Percentiles rank a stretch among this genome's conserved stretches.
phyloP scores from a whole-genome alignment of 2,888 invertebrate species.

The Tenthredo mesomela region DNA sequence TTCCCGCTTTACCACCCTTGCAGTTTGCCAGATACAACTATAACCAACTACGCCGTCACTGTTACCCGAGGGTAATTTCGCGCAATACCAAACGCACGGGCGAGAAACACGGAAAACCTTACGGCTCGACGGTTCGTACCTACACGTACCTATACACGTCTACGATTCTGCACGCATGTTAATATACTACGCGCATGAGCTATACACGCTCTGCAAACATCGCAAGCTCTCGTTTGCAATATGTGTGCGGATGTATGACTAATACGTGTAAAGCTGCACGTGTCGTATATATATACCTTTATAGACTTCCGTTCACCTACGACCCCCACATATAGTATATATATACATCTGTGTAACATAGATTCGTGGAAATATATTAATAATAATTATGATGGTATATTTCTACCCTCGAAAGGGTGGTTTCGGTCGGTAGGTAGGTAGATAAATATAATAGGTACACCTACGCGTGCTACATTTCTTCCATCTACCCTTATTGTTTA shows the following conservation, averaged over 20 bases:
- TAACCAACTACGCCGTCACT: not conserved
- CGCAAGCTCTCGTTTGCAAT: not conserved
- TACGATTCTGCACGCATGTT: slow-evolving; percentile 6
- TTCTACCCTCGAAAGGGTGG: not conserved
- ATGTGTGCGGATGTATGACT: not conserved
- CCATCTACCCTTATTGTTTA: not conserved
- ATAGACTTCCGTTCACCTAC: not conserved
- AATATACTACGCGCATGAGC: not conserved
- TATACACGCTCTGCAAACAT: not conserved
- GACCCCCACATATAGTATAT: not conserved
- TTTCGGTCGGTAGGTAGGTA: not conserved
- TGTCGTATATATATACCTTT: slow-evolving; percentile 4
- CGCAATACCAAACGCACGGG: not conserved
- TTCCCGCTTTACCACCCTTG: not conserved
- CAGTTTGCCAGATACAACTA: not conserved
- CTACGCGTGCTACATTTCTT: not conserved
- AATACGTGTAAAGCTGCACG: not conserved
- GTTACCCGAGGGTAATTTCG: not conserved
- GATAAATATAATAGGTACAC: not conserved
- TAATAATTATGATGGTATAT: not conserved
- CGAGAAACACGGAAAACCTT: slow-evolving; percentile 33
- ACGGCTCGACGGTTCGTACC: not conserved
- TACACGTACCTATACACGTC: not conserved
- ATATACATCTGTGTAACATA: not conserved
- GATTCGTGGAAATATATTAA: slow-evolving; percentile 12